Evolutionary conservation across 2,797 vertebrate species (phyloP), one percentile per base, ranked within the genome.

Genomic region (Rhyacichthys aspro): DNA sequence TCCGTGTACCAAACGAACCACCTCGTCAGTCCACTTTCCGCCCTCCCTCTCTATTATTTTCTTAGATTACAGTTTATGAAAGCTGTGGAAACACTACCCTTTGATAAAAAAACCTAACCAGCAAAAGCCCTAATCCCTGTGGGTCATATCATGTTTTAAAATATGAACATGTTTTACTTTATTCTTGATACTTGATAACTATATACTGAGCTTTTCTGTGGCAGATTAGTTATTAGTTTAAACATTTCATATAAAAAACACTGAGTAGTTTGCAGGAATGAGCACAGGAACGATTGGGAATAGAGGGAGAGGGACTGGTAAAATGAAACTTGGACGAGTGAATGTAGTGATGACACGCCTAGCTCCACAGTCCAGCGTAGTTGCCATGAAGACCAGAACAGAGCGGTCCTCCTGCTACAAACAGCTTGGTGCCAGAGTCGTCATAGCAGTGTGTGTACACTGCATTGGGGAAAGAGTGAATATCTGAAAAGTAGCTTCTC

Each of bases 401-500:
- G 70, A 99, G 94, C 0, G 98, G 98, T 17, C 98, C 98, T 32
- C 98, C 98, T 50, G 98, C 98, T 78, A 99, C 98, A 49, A 99
- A 99, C 71, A 99, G 95, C 79, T 98, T 98, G 59, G 93, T 99
- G 89, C 97, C 98, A 0, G 98, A 99, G 50, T 95, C 94, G 74
- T 99, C 98, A 6, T 99, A 99, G 91, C 98, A 99, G 93, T 99
- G 98, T 7, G 97, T 98, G 90, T 99, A 99, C 91, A 99, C 96
- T 9, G 98, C 98, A 18, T 99, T 99, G 55, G 97, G 96, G 91
- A 98, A 99, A 88, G 90, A 96, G 90, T 93, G 92, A 90, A 98
- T 94, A 72, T 98, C 96, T 3, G 98, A 98, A 89, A 99, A 99
- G 87, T 99, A 99, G 90, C 96, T 98, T 91, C 96, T 94, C 97